Evolutionary conservation across 2,113 vertebrate species (phyloP).

Genomic region (Brienomyrus longianalis): DNA sequence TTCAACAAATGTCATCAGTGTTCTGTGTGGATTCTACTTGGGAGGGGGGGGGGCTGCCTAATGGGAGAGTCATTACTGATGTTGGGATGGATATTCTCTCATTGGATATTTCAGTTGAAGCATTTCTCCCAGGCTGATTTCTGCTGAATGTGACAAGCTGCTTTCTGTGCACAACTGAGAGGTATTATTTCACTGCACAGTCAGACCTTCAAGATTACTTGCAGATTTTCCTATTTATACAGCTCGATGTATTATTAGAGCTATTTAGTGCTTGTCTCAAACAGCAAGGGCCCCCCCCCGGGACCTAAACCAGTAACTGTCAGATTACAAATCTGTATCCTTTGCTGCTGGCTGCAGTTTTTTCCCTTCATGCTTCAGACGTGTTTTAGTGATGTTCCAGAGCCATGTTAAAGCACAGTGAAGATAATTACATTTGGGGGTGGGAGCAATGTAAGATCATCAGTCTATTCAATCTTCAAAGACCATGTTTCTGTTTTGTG

Average conservation of each 20-base stretch:
- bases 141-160: neutral
- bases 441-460: neutral
- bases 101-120: neutral
- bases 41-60: neutral
- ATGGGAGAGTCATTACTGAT: neutral
- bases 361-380: neutral
- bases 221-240: neutral
- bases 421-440: neutral
- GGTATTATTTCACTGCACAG: neutral
- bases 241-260: neutral
- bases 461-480: neutral
- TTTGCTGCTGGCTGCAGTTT: neutral
- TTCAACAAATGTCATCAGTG: neutral
- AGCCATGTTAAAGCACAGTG: neutral
- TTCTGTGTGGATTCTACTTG: neutral
- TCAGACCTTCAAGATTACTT: neutral
- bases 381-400: neutral
- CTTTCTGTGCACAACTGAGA: neutral
- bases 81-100: neutral
- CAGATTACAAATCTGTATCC: neutral
- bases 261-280: neutral
- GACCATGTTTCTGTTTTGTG: neutral
- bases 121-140: neutral
- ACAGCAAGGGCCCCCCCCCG: neutral
- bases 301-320: neutral